These are phyloP conservation scores for Montipora cactus DNA, from an alignment of 64 coral and sea anemone species.

Conservation along the genomic window DNA sequence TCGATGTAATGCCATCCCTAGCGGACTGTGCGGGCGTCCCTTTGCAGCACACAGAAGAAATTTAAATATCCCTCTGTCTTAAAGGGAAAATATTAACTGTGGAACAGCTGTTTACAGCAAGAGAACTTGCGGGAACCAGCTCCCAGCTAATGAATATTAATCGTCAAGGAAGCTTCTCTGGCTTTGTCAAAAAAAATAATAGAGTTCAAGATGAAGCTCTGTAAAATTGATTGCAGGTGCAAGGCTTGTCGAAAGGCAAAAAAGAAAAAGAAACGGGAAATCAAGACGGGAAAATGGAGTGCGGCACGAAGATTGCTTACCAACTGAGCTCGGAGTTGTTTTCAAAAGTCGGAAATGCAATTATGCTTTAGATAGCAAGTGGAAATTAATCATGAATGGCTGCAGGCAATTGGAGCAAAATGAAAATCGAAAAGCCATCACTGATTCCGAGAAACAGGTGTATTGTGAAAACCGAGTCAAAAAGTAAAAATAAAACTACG, in stretches of 20 bases:
- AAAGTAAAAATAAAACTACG: slow-evolving; percentile 16
- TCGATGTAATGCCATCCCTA: neutral
- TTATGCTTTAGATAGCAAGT: slow-evolving; percentile 9
- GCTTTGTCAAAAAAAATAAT: neutral
- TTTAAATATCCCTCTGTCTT: slow-evolving; percentile 52
- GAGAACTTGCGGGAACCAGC: slow-evolving; percentile 51
- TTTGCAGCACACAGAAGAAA: neutral
- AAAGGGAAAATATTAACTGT: neutral
- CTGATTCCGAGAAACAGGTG: slow-evolving; percentile 43
- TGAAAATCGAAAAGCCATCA: slow-evolving; percentile 50
- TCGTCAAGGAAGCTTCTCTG: slow-evolving; percentile 13
- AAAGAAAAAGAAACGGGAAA: too few species aligned
- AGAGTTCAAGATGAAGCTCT: slow-evolving; percentile 23
- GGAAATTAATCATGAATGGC: slow-evolving; percentile 49
- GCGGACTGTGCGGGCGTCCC: slow-evolving; percentile 1
- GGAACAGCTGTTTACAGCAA: slow-evolving; percentile 45
- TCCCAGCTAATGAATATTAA: slow-evolving; percentile 28
- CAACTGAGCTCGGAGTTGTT: neutral
- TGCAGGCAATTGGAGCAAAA: slow-evolving; percentile 47
- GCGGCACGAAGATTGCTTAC: neutral
- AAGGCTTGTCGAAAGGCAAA: neutral
- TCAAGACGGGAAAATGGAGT: neutral
- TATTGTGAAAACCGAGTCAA: neutral
- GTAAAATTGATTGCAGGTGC: neutral
- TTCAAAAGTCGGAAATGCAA: slow-evolving; percentile 24